Evolutionary conservation across 1,140 invertebrate genomes (phyloP).

Genomic region (Drosophila lacertosa): DNA sequence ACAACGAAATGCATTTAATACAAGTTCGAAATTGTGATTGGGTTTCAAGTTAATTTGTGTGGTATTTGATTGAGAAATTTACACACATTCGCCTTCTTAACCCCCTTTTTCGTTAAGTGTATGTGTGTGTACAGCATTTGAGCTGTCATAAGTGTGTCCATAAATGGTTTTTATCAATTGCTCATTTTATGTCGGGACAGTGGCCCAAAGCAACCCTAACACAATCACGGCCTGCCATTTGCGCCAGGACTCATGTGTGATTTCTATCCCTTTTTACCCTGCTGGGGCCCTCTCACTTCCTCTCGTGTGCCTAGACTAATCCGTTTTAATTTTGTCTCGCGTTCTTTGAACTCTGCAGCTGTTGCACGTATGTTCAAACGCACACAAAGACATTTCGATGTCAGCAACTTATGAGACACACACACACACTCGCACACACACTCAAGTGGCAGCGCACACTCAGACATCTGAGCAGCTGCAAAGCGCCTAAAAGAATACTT

Average conservation of each 20-base stretch:
- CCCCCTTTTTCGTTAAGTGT: no score
- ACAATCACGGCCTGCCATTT: slow-evolving; percentile 33
- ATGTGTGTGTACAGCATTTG: background rate
- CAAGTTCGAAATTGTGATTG: slow-evolving; percentile 40
- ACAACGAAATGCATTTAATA: slow-evolving; percentile 12
- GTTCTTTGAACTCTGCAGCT: slow-evolving; percentile 69
- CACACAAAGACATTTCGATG: background rate
- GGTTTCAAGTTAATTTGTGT: background rate
- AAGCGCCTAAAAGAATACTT: slow-evolving; percentile 66
- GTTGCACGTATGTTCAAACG: slow-evolving; percentile 16
- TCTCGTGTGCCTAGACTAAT: slow-evolving; percentile 43
- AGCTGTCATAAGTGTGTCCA: slow-evolving; percentile 46
- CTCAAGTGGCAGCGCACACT: slow-evolving; percentile 15
- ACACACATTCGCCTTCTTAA: no score
- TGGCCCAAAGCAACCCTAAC: slow-evolving; percentile 7
- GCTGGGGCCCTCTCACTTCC: background rate
- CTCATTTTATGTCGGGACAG: slow-evolving; percentile 9
- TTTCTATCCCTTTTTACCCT: background rate
- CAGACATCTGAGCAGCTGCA: slow-evolving; percentile 34
- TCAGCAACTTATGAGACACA: slow-evolving; percentile 6
- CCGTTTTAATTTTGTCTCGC: slow-evolving; percentile 58
- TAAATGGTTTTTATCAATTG: slow-evolving; percentile 28
- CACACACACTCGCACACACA: slow-evolving; percentile 12
- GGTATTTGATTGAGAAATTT: no score
- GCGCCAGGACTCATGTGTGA: background rate